Percentiles rank a stretch among this genome's conserved stretches.
Conservation (phyloP, 2,797 vertebrate genomes). For the Odontamblyopus lacepedii region DNA sequence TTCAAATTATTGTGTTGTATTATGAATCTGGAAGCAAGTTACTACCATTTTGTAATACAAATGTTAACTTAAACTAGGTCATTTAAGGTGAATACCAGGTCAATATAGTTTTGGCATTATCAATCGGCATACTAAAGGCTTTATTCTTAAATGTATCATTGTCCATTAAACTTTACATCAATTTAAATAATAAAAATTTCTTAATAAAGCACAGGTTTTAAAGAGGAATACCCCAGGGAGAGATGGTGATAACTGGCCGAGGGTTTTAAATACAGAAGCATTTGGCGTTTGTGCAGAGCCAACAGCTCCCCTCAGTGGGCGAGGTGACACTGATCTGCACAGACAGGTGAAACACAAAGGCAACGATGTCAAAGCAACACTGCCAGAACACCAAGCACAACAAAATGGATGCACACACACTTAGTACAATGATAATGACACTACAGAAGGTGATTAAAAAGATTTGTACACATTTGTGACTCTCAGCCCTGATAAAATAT, state of each 20-base stretch:
- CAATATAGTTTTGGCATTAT: neutral
- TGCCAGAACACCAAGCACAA: neutral
- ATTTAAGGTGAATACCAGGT: too few species aligned
- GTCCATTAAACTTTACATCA: neutral
- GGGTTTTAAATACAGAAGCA: constrained; percentile 19
- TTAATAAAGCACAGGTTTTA: neutral
- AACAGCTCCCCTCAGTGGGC: constrained; percentile 68
- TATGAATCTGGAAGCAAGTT: neutral
- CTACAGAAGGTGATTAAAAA: neutral
- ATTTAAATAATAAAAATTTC: neutral
- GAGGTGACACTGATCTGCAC: constrained; percentile 26
- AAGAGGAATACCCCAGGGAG: neutral
- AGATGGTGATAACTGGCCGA: neutral
- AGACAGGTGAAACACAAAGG: constrained; percentile 11
- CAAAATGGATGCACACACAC: neutral
- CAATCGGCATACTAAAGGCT: neutral
- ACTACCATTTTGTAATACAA: neutral
- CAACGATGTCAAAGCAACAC: neutral
- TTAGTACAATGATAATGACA: neutral
- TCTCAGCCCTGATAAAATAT: neutral
- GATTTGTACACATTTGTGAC: too few species aligned
- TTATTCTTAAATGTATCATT: neutral
- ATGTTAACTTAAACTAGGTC: neutral
- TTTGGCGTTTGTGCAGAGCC: constrained; percentile 37
- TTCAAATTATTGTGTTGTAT: neutral